These are phyloP conservation scores for Aurelia coerulea DNA, from an alignment of 30 jellyfish, hydroid and myxozoan genomes.

Conservation along the genomic window DNA sequence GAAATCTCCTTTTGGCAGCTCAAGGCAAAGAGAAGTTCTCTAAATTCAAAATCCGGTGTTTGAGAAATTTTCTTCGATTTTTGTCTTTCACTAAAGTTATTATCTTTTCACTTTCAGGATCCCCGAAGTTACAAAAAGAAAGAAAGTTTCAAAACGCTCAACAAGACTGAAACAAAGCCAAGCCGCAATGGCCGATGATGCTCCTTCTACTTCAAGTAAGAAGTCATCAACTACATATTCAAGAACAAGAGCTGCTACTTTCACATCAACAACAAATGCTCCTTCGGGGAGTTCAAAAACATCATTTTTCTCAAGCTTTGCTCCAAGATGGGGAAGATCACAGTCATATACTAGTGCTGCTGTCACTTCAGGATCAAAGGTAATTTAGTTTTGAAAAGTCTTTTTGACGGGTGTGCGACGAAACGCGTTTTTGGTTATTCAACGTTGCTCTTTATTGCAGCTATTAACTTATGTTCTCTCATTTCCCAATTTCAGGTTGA, in stretches of 20 bases:
- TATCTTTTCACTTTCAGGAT: constrained; percentile 5
- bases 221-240: constrained; percentile 62
- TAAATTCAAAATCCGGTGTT: too few relatives aligned
- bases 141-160: constrained; percentile 49
- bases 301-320: constrained; percentile 88
- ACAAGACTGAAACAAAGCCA: constrained; percentile 56
- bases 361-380: constrained; percentile 62
- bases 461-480: too few relatives aligned
- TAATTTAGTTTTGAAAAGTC: neutral
- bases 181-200: constrained; percentile 58
- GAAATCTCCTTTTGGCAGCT: neutral
- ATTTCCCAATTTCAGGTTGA: too few relatives aligned
- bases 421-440: too few relatives aligned
- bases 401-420: too few relatives aligned
- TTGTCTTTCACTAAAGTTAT: neutral
- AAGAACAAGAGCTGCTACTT: constrained; percentile 89
- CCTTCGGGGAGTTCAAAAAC: constrained; percentile 73
- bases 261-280: constrained; percentile 72
- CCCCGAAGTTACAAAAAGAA: constrained; percentile 50
- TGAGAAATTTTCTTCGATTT: too few relatives aligned
- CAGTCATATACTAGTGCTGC: constrained; percentile 89
- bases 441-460: too few relatives aligned
- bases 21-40: too few relatives aligned
- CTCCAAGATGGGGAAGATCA: constrained; percentile 99
- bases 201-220: constrained; percentile 66